Conservation (phyloP, 2,797 vertebrate species). For the Eremophila alpestris region DNA sequence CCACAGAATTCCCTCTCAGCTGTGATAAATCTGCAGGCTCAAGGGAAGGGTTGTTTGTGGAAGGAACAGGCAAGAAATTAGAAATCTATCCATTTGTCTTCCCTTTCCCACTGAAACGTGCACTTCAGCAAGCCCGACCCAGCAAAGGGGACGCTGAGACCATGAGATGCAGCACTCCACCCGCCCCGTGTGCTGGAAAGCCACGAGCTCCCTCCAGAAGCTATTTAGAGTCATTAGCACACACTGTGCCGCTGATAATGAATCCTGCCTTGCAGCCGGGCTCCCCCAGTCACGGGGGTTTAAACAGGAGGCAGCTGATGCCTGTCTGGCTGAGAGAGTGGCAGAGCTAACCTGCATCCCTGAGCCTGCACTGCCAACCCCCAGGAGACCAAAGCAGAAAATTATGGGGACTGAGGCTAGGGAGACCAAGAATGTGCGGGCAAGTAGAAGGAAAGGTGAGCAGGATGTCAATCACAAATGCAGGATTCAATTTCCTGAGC, state of each 20-base stretch:
- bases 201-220: background rate
- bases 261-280: background rate
- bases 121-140: background rate
- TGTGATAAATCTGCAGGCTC: constrained; percentile 53
- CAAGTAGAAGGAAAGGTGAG: background rate
- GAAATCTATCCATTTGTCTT: constrained; percentile 37
- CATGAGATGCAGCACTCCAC: background rate
- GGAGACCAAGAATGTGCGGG: background rate
- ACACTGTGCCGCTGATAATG: background rate
- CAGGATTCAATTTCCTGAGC: background rate
- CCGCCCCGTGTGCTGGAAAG: background rate
- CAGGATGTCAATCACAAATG: background rate
- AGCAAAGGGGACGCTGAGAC: background rate
- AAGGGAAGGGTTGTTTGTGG: constrained; percentile 47
- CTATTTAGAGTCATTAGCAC: background rate
- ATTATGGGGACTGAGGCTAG: background rate
- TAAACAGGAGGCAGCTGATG: background rate
- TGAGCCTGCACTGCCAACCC: background rate
- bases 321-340: background rate
- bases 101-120: background rate
- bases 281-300: background rate
- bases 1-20: constrained; percentile 57
- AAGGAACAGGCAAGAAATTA: constrained; percentile 28
- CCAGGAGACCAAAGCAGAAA: background rate
- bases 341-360: background rate